Conservation (phyloP, 2,888 invertebrate genomes). For the Stenichneumon culpator region DNA sequence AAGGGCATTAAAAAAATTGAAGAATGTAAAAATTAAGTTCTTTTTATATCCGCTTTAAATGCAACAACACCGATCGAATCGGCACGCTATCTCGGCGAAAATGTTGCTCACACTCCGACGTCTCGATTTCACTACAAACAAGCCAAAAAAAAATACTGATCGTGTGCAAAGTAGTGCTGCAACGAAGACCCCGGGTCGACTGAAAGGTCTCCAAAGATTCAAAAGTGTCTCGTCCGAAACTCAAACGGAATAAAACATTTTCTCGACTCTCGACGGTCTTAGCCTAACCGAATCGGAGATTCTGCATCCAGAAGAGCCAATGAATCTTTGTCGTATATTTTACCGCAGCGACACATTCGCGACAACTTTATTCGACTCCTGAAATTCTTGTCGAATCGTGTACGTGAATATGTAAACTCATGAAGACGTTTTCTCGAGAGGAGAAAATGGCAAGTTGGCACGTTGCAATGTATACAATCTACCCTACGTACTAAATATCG, state of each 20-base stretch:
- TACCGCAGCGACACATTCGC: slow-evolving; percentile 12
- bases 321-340: not conserved
- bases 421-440: slow-evolving; percentile 24
- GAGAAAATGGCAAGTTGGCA: slow-evolving; percentile 44
- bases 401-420: slow-evolving; percentile 57
- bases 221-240: not conserved
- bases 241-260: not conserved
- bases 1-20: not conserved
- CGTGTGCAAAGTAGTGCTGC: not conserved
- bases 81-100: not conserved
- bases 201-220: not conserved
- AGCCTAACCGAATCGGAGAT: not conserved
- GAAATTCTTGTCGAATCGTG: slow-evolving; percentile 48
- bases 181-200: not conserved
- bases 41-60: not conserved
- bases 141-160: not conserved
- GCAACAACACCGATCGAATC: not conserved
- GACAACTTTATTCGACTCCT: not conserved
- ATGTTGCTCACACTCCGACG: not conserved
- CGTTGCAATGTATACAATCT: slow-evolving; percentile 3
- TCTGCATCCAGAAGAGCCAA: not conserved
- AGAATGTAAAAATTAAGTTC: too few species aligned
- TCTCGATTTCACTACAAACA: not conserved
- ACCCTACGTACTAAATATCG: slow-evolving; percentile 19
- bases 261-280: not conserved